phyloP scores from a whole-genome alignment of 1,140 invertebrate genomes.

The Sitobion miscanthi region DNA sequence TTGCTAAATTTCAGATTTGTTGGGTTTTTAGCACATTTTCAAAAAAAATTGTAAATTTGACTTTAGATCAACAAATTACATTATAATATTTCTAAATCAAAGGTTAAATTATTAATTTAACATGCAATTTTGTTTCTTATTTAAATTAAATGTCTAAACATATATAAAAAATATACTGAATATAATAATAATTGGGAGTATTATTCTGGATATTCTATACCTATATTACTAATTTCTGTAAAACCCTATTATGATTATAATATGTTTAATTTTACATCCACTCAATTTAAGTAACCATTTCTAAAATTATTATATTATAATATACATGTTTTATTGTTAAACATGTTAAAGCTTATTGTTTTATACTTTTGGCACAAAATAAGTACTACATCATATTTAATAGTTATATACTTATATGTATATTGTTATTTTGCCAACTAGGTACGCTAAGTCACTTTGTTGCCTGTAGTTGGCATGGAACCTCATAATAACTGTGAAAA shows the following conservation, averaged over 20 bases:
- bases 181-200: neutral
- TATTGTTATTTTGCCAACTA: conserved; percentile 30
- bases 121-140: too few relatives aligned
- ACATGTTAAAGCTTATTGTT: neutral
- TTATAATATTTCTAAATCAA: too few relatives aligned
- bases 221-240: neutral
- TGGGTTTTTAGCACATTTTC: too few relatives aligned
- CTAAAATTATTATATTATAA: neutral
- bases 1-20: neutral
- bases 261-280: neutral
- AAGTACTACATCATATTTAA: neutral
- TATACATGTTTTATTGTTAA: neutral
- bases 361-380: conserved; percentile 7
- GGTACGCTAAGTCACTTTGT: neutral
- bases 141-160: neutral
- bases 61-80: too few relatives aligned
- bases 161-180: neutral
- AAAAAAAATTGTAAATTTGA: too few relatives aligned
- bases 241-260: neutral
- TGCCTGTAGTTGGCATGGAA: conserved; percentile 16
- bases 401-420: neutral
- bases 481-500: conserved; percentile 34
- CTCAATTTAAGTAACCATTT: neutral
- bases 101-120: too few relatives aligned
- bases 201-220: neutral